phyloP scores from a whole-genome alignment of 1,140 invertebrate species.

The Himalopsyche phryganea region DNA sequence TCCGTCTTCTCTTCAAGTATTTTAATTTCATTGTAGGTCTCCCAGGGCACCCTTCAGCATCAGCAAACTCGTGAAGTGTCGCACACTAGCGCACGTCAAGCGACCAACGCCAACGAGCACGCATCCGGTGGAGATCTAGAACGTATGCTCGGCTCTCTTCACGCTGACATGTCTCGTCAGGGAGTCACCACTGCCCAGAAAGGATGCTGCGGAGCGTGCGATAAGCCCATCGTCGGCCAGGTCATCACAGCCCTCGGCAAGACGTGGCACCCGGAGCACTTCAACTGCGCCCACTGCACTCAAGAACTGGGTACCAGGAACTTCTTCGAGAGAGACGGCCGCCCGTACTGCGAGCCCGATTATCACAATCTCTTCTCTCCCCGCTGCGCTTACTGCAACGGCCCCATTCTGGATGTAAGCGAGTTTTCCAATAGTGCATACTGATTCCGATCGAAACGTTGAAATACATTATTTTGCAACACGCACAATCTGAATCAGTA shows the following conservation, averaged over 20 bases:
- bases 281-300: conserved; percentile 94
- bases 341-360: conserved; percentile 96
- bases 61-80: conserved; percentile 18
- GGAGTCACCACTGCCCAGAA: conserved; percentile 96
- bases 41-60: conserved; percentile 25
- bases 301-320: conserved; percentile 95
- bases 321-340: conserved; percentile 96
- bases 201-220: conserved; percentile 96
- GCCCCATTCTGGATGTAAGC: conserved; percentile 94
- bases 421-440: background rate
- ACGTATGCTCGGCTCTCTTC: conserved; percentile 64
- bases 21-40: conserved; percentile 17
- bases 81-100: conserved; percentile 34
- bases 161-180: conserved; percentile 94
- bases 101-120: conserved; percentile 40
- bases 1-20: background rate
- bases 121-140: conserved; percentile 46
- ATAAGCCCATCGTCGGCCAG: conserved; percentile 97
- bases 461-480: conserved; percentile 7
- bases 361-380: conserved; percentile 99
- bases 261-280: conserved; percentile 99
- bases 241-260: conserved; percentile 94
- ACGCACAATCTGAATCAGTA: background rate
- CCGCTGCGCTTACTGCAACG: conserved; percentile 96
- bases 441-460: conserved; percentile 1